Evolutionary conservation across 2,888 invertebrate genomes (phyloP).

Genomic region (Hirudinaria manillensis): DNA sequence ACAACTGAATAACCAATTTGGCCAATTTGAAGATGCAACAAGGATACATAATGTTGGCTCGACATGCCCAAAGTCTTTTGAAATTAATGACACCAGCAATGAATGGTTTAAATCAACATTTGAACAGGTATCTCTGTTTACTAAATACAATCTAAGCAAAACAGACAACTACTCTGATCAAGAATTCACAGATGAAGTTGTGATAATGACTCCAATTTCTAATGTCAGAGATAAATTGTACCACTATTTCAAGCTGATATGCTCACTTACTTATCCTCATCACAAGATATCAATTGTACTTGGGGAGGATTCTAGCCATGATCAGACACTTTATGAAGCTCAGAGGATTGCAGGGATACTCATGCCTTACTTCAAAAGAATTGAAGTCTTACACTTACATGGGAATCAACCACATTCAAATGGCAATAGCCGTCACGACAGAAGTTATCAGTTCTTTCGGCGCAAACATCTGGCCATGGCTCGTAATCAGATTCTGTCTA

Average conservation of each 20-base stretch:
- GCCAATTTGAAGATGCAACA: no score
- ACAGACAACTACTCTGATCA: neutral
- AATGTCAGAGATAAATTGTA: conserved; percentile 43
- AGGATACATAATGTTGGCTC: no score
- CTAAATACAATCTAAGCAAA: neutral
- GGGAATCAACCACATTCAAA: neutral
- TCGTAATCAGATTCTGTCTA: conserved; percentile 44
- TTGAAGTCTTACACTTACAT: conserved; percentile 41
- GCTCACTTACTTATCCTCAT: conserved; percentile 46
- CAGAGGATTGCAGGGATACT: conserved; percentile 40
- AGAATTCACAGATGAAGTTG: conserved; percentile 10
- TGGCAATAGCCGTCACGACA: conserved; percentile 38
- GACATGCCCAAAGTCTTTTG: neutral
- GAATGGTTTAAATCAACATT: conserved; percentile 18
- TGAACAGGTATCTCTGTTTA: conserved; percentile 22
- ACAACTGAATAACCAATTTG: no score
- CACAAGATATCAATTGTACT: conserved; percentile 45
- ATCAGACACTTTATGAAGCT: conserved; percentile 43
- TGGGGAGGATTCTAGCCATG: conserved; percentile 49
- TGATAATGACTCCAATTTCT: conserved; percentile 48
- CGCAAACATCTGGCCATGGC: conserved; percentile 46
- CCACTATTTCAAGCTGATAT: conserved; percentile 42
- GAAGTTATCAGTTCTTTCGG: conserved; percentile 42
- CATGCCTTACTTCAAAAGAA: conserved; percentile 40
- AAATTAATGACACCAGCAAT: neutral